These are phyloP conservation scores for Sminthurides bifidus DNA, from an alignment of 1,140 invertebrate species.

Conservation along the genomic window DNA sequence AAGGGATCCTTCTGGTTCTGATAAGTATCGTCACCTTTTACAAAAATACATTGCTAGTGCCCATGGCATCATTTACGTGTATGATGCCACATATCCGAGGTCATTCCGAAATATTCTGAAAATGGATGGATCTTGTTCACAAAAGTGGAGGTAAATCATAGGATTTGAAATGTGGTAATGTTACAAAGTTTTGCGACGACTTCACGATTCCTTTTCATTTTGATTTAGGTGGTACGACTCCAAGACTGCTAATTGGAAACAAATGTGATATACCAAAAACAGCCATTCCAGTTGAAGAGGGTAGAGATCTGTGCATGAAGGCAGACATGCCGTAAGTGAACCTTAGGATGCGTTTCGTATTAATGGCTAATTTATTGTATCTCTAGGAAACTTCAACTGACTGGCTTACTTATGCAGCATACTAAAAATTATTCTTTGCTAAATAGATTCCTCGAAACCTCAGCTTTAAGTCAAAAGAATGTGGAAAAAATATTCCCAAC, in stretches of 20 bases:
- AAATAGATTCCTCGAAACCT: conserved; percentile 16
- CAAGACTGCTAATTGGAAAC: conserved; percentile 10
- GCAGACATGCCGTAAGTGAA: conserved; percentile 8
- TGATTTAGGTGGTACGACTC: not conserved
- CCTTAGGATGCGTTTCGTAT: too few relatives aligned
- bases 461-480: conserved; percentile 6
- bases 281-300: conserved; percentile 1
- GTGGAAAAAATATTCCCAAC: conserved; percentile 2
- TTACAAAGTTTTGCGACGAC: too few relatives aligned
- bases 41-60: conserved; percentile 12
- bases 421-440: not conserved
- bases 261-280: conserved; percentile 9
- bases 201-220: not conserved
- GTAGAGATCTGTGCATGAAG: not conserved
- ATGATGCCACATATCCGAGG: conserved; percentile 13
- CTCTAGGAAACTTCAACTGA: not conserved
- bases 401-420: not conserved
- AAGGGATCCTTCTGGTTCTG: conserved; percentile 21
- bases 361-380: too few relatives aligned
- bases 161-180: not conserved
- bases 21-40: conserved; percentile 3
- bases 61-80: conserved; percentile 9
- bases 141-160: not conserved
- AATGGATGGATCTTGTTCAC: conserved; percentile 6
- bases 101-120: conserved; percentile 15